Evolutionary conservation across 2,113 vertebrate species (phyloP).

Genomic region (Butorides virescens): DNA sequence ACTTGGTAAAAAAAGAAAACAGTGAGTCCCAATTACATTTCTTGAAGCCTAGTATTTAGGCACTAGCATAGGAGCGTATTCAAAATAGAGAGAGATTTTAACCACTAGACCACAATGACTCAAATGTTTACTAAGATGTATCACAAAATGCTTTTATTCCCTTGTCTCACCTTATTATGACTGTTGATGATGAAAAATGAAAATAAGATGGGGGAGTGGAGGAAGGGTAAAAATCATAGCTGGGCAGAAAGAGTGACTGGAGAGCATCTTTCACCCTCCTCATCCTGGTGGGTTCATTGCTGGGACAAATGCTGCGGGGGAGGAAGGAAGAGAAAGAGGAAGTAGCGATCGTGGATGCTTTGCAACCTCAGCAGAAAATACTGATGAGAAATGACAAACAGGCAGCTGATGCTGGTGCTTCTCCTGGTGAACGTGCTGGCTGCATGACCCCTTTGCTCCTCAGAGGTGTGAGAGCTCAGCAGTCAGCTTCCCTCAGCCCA

Average conservation of each 20-base stretch:
- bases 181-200: not conserved
- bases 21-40: not conserved
- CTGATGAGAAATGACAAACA: not conserved
- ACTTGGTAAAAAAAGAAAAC: not conserved
- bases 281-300: not conserved
- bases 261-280: not conserved
- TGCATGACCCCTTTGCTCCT: not conserved
- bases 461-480: not conserved
- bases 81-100: not conserved
- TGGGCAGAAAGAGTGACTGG: not conserved
- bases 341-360: not conserved
- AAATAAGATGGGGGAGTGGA: not conserved
- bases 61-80: not conserved
- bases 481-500: not conserved
- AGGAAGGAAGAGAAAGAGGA: not conserved
- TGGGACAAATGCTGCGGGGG: not conserved
- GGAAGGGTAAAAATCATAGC: not conserved
- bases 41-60: not conserved
- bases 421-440: not conserved
- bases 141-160: not conserved
- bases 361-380: constrained; percentile 28
- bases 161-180: not conserved
- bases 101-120: constrained; percentile 8
- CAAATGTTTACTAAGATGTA: not conserved
- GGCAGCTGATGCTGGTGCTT: not conserved